Base-by-base conservation (phyloP, 2,888 invertebrate genomes). In the Perithous albicinctus region DNA sequence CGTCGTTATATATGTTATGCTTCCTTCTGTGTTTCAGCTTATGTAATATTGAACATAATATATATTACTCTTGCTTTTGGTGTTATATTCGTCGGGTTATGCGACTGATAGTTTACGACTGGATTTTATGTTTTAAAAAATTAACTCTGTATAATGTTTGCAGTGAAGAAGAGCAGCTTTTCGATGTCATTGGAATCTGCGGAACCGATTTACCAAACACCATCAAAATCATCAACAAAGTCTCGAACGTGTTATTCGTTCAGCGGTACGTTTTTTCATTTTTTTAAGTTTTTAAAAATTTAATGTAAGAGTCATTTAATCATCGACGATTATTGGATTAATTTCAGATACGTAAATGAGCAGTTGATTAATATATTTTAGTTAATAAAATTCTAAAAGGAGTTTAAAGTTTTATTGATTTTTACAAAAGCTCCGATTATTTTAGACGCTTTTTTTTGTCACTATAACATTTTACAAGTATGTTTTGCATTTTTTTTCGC, bases 111-210 rank as follows among this genome's bases (percentile, higher is more conserved):
- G 29, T 18, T 59, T 32, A n/a, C 8, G 18, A 59, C 35, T 15
- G 29, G 15, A 18, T 59, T 18, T 59, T 4, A 59, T 18, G 1
- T 6, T 8, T n/a, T n/a, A n/a, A 41, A 0, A 10, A 63, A 41
- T 59, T 64, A 85, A 41, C 78, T 78, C 63, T 72, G 67, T n/a
- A n/a, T n/a, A n/a, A 41, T 35, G 63, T 87, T n/a, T 89, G 2
- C 83, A 91, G 90, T 89, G 7, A 88, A 88, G 84, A 88, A 88
- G 82, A 85, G 85, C 79, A 89, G 88, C 74, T 78, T 87, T 76
- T 88, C 87, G 59, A 84, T 86, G 48, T 90, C 90, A 23, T 83
- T 86, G 41, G 88, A 90, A 35, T 91, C 88, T 59, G 86, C 86
- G 70, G 88, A 88, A 72, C 87, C 88, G 43, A 79, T 90, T 64